Evolutionary conservation across 2,113 vertebrate species (phyloP).

Genomic region (Larimichthys polyactis): DNA sequence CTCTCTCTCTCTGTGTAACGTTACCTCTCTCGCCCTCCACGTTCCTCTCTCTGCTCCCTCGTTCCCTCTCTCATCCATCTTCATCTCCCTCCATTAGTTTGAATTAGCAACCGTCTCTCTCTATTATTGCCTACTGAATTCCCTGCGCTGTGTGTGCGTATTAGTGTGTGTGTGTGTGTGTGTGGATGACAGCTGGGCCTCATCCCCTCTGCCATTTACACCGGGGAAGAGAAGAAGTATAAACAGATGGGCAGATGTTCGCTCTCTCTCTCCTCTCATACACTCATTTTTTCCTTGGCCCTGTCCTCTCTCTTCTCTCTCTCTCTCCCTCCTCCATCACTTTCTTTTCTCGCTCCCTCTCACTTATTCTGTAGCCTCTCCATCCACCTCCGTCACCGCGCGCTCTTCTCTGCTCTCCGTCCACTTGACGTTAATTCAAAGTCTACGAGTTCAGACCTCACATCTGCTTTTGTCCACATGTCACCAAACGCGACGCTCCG

Average conservation of each 20-base stretch:
- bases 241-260: slow-evolving; percentile 83
- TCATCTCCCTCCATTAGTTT: slow-evolving; percentile 82
- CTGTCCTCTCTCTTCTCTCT: slow-evolving; percentile 42
- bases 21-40: slow-evolving; percentile 51
- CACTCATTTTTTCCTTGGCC: slow-evolving; percentile 50
- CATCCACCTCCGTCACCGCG: background rate
- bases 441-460: background rate
- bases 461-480: background rate
- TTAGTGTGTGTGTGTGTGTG: slow-evolving; percentile 42
- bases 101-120: slow-evolving; percentile 83
- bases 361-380: background rate
- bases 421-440: background rate
- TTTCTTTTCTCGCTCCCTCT: background rate
- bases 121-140: slow-evolving; percentile 80
- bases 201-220: slow-evolving; percentile 79
- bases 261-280: slow-evolving; percentile 30
- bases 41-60: slow-evolving; percentile 41
- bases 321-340: slow-evolving; percentile 7
- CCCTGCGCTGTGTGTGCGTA: slow-evolving; percentile 59
- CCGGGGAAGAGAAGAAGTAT: slow-evolving; percentile 79
- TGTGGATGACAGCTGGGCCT: slow-evolving; percentile 77
- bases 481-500: background rate
- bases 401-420: background rate
- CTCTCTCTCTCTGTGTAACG: background rate
- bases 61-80: slow-evolving; percentile 79